A percentile compares a stretch with the other conserved stretches of the same genome.
These are phyloP conservation scores for Hydrophis major DNA, from an alignment of 2,797 vertebrate genomes.

Conservation along the genomic window DNA sequence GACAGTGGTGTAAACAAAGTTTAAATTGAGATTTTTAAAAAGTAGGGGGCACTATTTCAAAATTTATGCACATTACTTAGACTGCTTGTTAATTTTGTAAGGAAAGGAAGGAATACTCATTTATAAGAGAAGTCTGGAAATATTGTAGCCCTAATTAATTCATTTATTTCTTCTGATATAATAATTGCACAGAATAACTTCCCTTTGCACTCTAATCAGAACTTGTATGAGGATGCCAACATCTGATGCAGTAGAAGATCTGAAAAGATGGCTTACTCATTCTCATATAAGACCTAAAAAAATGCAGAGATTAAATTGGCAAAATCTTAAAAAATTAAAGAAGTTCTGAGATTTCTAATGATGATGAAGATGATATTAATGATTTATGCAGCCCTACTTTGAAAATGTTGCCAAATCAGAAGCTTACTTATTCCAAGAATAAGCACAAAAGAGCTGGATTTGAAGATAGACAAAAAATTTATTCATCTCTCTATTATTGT, in stretches of 20 bases:
- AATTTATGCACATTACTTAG: neutral
- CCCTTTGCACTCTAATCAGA: neutral
- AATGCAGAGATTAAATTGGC: neutral
- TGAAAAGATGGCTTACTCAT: neutral
- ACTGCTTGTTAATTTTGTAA: neutral
- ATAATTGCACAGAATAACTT: neutral
- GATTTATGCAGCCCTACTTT: neutral
- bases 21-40: neutral
- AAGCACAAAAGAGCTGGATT: neutral
- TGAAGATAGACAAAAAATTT: neutral
- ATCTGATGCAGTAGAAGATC: neutral
- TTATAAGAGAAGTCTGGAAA: neutral
- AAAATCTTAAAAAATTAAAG: neutral
- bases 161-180: neutral
- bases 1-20: neutral
- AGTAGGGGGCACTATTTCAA: neutral
- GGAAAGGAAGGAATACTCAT: neutral
- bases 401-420: neutral
- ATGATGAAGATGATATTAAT: neutral
- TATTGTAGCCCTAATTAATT: neutral
- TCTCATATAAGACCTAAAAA: neutral
- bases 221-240: neutral
- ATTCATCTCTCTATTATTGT: neutral
- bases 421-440: neutral
- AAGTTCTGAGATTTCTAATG: neutral